Conservation (phyloP, 1,140 invertebrate species). For the Parasteatoda tepidariorum region DNA sequence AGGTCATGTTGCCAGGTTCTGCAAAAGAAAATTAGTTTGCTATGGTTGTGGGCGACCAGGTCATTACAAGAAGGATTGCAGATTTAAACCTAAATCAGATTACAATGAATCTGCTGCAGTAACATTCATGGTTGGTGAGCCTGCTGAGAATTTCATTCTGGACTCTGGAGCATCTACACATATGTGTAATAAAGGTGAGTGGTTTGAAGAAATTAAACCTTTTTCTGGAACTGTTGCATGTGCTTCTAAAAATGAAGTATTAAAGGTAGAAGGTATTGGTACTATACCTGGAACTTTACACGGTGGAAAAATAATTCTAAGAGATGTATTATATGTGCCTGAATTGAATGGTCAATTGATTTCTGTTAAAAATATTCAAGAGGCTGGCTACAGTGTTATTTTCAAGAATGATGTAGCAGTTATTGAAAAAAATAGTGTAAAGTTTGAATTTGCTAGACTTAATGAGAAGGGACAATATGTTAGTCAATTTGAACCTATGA, state of each 20-base stretch:
- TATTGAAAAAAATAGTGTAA: background rate
- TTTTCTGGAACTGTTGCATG: background rate
- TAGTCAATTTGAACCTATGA: background rate
- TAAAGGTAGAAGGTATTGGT: conserved; percentile 2
- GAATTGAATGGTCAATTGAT: background rate
- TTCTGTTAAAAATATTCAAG: conserved; percentile 6
- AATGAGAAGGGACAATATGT: background rate
- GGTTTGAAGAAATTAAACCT: background rate
- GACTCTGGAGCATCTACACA: too few relatives aligned
- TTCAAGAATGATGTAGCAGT: background rate
- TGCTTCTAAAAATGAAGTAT: conserved; percentile 3
- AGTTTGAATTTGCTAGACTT: background rate
- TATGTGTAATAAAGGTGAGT: background rate
- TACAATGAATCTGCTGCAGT: too few relatives aligned
- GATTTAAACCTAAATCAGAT: too few relatives aligned
- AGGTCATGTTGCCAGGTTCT: background rate
- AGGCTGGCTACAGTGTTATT: background rate
- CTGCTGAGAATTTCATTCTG: too few relatives aligned
- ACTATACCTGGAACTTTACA: background rate
- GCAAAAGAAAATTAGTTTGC: background rate
- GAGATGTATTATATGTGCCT: background rate
- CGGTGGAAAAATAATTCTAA: background rate
- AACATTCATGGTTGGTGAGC: too few relatives aligned
- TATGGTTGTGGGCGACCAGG: background rate
- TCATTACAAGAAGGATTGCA: conserved; percentile 8